Evolutionary conservation across 2,888 invertebrate genomes (phyloP).

Genomic region (Diogma glabrata): DNA sequence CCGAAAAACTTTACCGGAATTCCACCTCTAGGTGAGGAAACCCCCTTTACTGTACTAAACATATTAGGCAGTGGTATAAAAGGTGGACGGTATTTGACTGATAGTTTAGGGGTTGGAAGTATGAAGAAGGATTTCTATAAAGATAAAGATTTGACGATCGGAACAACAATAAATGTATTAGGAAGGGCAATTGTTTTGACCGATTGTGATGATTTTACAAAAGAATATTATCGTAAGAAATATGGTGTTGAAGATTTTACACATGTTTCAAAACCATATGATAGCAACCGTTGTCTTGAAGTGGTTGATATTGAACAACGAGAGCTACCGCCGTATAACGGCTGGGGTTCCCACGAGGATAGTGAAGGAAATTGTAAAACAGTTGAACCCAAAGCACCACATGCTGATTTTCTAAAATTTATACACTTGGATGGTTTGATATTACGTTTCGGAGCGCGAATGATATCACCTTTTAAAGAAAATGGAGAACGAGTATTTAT

Average conservation of each 20-base stretch:
- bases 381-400: conserved; percentile 66
- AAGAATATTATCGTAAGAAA: conserved; percentile 61
- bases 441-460: conserved; percentile 64
- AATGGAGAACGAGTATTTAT: conserved; percentile 61
- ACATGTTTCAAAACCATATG: conserved; percentile 24
- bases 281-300: conserved; percentile 20
- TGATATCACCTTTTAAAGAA: conserved; percentile 58
- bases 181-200: conserved; percentile 70
- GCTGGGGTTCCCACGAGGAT: conserved; percentile 81
- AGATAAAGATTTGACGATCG: conserved; percentile 62
- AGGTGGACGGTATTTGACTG: conserved; percentile 44
- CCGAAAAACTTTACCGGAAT: conserved; percentile 47
- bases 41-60: conserved; percentile 46
- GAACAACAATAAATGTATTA: conserved; percentile 66
- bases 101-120: conserved; percentile 44
- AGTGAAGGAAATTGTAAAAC: conserved; percentile 77
- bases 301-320: conserved; percentile 19
- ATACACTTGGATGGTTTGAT: conserved; percentile 60
- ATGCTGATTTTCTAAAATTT: conserved; percentile 68
- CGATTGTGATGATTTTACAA: conserved; percentile 77
- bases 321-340: conserved; percentile 74
- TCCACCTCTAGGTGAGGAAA: conserved; percentile 39
- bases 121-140: conserved; percentile 29
- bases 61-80: conserved; percentile 45
- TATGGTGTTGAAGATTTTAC: conserved; percentile 34